phyloP scores from a whole-genome alignment of 2,888 invertebrate genomes.

The Latrodectus elegans region DNA sequence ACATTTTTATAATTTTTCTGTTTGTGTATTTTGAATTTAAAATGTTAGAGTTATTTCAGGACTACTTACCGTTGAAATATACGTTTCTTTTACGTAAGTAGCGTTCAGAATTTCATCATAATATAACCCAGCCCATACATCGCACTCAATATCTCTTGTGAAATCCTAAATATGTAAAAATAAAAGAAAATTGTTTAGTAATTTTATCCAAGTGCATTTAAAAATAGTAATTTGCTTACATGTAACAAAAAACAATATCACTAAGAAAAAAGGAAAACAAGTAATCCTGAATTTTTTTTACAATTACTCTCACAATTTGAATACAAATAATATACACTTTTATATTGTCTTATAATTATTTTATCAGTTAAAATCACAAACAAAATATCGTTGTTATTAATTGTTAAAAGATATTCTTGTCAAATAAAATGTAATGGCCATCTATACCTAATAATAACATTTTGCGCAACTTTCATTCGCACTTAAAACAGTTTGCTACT shows the following conservation, averaged over 20 bases:
- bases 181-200: neutral
- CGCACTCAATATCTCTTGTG: slow-evolving; percentile 52
- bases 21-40: too few species aligned
- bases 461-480: too few species aligned
- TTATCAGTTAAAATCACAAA: too few species aligned
- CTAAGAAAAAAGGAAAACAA: neutral
- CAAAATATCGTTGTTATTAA: too few species aligned
- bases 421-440: too few species aligned
- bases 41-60: neutral
- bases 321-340: neutral
- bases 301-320: neutral
- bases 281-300: neutral
- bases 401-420: too few species aligned
- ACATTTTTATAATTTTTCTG: too few species aligned
- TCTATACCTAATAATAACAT: too few species aligned
- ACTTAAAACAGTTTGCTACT: too few species aligned
- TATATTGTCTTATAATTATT: neutral
- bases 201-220: neutral
- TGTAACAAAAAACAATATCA: too few species aligned
- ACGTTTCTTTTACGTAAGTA: slow-evolving; percentile 33
- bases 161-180: slow-evolving; percentile 28
- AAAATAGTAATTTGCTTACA: neutral
- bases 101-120: slow-evolving; percentile 11
- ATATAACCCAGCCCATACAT: slow-evolving; percentile 42
- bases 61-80: slow-evolving; percentile 55